These are phyloP conservation scores for Hyles lineata DNA, from an alignment of 2,888 invertebrate species.

Conservation along the genomic window DNA sequence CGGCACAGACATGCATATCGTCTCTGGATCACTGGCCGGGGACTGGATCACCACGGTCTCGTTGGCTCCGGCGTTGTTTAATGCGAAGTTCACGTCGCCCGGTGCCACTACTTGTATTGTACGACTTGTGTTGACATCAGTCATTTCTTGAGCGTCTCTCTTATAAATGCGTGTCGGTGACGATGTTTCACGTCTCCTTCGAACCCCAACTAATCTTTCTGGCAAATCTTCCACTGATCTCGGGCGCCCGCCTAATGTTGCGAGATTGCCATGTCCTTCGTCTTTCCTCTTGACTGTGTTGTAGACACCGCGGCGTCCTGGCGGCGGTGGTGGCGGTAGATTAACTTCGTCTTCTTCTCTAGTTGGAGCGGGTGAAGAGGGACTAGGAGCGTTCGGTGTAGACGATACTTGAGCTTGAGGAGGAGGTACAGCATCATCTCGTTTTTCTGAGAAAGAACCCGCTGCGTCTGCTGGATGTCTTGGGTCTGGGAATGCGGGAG, in stretches of 20 bases:
- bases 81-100: conserved; percentile 95
- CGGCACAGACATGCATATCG: conserved; percentile 97
- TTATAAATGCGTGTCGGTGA: conserved; percentile 91
- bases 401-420: conserved; percentile 92
- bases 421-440: conserved; percentile 91
- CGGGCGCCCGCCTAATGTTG: conserved; percentile 93
- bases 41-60: conserved; percentile 95
- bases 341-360: conserved; percentile 88
- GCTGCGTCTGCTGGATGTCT: conserved; percentile 94
- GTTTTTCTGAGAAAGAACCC: conserved; percentile 93
- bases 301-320: conserved; percentile 91
- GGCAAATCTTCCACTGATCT: conserved; percentile 94
- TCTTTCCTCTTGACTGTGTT: conserved; percentile 94
- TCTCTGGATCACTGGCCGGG: conserved; percentile 91
- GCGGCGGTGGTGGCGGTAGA: conserved; percentile 93
- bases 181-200: conserved; percentile 87
- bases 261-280: conserved; percentile 91
- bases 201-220: conserved; percentile 90
- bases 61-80: conserved; percentile 91
- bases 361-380: conserved; percentile 82
- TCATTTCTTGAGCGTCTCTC: conserved; percentile 95
- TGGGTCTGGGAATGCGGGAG: conserved; percentile 94
- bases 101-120: conserved; percentile 97
- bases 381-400: conserved; percentile 86
- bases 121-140: conserved; percentile 95